These are phyloP conservation scores for Acanthurus tractus DNA, from an alignment of 2,797 vertebrate genomes.

Conservation along the genomic window DNA sequence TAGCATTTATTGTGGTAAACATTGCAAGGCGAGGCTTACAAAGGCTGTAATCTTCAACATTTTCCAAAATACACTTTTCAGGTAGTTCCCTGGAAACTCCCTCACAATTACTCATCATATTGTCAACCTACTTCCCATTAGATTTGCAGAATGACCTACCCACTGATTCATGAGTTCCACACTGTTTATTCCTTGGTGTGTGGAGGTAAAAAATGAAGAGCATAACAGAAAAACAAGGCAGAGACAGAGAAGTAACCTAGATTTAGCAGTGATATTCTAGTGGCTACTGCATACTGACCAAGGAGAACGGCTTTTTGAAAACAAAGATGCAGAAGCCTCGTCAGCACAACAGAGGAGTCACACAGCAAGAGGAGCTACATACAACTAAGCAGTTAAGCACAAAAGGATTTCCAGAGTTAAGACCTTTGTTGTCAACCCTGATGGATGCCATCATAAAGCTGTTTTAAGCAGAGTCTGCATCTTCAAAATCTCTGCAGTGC, in stretches of 20 bases:
- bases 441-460: constrained; percentile 27
- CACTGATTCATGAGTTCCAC: not conserved
- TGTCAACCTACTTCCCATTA: not conserved
- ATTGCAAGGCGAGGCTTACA: not conserved
- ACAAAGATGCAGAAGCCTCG: constrained; percentile 15
- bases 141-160: constrained; percentile 1
- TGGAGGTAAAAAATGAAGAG: not conserved
- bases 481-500: constrained; percentile 17
- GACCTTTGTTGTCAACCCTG: constrained; percentile 13
- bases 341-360: constrained; percentile 8
- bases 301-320: not conserved
- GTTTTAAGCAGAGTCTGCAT: constrained; percentile 3
- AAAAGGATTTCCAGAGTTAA: constrained; percentile 21
- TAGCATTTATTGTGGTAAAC: not conserved
- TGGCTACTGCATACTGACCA: not conserved
- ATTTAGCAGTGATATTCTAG: not conserved
- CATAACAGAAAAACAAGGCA: not conserved
- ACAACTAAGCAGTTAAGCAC: constrained; percentile 3
- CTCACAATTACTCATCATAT: not conserved
- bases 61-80: constrained; percentile 2
- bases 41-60: not conserved
- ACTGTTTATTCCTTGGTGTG: not conserved
- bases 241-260: not conserved
- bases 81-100: constrained; percentile 5
- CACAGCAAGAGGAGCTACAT: not conserved